Evolutionary conservation across 2,113 vertebrate genomes (phyloP).

Genomic region (Cygnus atratus): DNA sequence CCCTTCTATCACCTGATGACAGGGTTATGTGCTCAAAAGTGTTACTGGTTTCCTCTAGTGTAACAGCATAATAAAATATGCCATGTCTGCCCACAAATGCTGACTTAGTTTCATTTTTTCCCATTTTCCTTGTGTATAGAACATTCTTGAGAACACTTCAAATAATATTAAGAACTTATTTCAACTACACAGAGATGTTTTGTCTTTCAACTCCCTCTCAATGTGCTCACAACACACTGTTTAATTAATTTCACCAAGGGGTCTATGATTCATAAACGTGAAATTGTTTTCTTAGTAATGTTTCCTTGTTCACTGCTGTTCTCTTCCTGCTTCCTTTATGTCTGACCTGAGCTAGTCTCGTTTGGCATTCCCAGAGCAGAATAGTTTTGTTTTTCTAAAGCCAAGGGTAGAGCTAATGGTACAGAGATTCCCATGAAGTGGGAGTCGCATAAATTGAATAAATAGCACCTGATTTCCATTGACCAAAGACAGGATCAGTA

Average conservation of each 20-base stretch:
- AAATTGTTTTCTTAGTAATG: constrained; percentile 37
- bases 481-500: not conserved
- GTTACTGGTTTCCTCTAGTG: not conserved
- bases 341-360: not conserved
- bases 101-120: not conserved
- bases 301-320: constrained; percentile 53
- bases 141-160: not conserved
- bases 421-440: constrained; percentile 38
- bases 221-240: not conserved
- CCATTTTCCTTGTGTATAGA: not conserved
- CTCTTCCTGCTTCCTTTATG: constrained; percentile 61
- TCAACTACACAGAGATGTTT: not conserved
- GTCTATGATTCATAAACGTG: not conserved
- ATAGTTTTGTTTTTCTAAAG: constrained; percentile 46
- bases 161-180: not conserved
- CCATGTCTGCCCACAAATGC: not conserved
- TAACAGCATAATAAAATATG: not conserved
- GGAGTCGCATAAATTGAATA: constrained; percentile 20
- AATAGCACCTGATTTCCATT: constrained; percentile 43
- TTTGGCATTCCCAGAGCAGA: constrained; percentile 6
- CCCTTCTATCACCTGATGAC: not conserved
- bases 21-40: not conserved
- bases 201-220: not conserved
- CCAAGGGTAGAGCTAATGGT: not conserved
- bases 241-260: constrained; percentile 47